phyloP scores from a whole-genome alignment of 2,797 vertebrate genomes.

The Enteromius mattozi region DNA sequence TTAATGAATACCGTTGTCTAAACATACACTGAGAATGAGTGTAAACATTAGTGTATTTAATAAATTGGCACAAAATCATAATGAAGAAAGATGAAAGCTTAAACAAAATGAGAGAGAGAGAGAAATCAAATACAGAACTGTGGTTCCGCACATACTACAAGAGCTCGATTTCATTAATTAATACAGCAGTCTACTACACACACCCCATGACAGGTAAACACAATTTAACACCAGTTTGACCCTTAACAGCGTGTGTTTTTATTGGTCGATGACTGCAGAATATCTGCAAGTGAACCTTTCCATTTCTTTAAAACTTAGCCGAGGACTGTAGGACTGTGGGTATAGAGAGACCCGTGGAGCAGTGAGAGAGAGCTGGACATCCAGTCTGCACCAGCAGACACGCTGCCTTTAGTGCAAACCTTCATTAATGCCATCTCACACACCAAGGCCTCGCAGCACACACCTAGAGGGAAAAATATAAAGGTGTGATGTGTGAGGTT shows the following conservation, averaged over 20 bases:
- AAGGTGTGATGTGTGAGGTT: background rate
- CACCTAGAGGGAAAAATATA: conserved; percentile 71
- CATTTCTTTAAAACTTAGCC: background rate
- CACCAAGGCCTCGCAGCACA: conserved; percentile 82
- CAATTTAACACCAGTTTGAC: background rate
- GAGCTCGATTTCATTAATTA: background rate
- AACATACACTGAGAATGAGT: background rate
- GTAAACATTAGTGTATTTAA: conserved; percentile 1
- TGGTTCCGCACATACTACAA: background rate
- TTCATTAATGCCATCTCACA: conserved; percentile 91
- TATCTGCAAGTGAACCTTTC: background rate
- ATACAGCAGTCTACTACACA: background rate
- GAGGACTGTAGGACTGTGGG: background rate
- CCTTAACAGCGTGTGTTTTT: background rate
- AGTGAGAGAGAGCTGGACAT: conserved; percentile 70
- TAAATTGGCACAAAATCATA: background rate
- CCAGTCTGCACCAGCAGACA: conserved; percentile 90
- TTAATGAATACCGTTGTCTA: background rate
- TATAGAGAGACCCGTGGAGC: conserved; percentile 1
- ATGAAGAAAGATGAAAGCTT: background rate
- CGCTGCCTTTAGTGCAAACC: conserved; percentile 95
- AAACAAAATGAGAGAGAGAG: background rate
- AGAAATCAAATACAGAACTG: background rate
- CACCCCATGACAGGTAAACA: background rate
- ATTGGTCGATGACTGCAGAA: background rate